Evolutionary conservation across 2,797 vertebrate species (phyloP).

Genomic region (Acomys russatus): DNA sequence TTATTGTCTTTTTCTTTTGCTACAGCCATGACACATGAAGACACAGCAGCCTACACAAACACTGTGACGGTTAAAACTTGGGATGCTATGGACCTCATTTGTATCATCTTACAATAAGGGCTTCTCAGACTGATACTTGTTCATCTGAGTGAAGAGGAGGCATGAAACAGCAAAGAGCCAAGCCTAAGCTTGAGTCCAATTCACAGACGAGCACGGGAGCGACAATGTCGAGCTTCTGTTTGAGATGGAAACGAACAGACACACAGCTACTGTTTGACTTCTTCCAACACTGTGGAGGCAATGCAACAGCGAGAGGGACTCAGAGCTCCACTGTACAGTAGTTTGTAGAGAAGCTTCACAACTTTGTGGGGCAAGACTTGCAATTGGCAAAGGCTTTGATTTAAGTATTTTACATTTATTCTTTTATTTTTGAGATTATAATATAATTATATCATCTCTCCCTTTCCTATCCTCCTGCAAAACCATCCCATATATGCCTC

Average conservation of each 20-base stretch:
- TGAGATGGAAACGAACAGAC: constrained; percentile 28
- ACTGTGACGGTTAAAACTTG: background rate
- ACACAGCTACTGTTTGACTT: background rate
- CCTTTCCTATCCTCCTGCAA: background rate
- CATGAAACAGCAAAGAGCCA: background rate
- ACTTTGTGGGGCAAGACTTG: constrained; percentile 35
- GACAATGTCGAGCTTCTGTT: background rate
- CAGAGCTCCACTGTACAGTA: background rate
- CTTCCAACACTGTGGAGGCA: background rate
- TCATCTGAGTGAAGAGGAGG: constrained; percentile 33
- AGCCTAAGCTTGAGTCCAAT: background rate
- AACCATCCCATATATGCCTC: too few relatives aligned
- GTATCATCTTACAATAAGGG: background rate
- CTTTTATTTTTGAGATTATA: background rate
- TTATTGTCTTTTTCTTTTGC: constrained; percentile 22
- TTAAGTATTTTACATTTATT: background rate
- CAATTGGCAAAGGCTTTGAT: background rate
- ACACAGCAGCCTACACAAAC: background rate
- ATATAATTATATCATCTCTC: background rate
- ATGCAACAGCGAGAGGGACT: constrained; percentile 44
- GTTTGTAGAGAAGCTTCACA: constrained; percentile 48
- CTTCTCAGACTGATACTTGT: background rate
- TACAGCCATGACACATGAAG: background rate
- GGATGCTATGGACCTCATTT: background rate
- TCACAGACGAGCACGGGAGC: background rate